Evolutionary conservation across 1,140 invertebrate genomes (phyloP).

Genomic region (Cydia strobilella): DNA sequence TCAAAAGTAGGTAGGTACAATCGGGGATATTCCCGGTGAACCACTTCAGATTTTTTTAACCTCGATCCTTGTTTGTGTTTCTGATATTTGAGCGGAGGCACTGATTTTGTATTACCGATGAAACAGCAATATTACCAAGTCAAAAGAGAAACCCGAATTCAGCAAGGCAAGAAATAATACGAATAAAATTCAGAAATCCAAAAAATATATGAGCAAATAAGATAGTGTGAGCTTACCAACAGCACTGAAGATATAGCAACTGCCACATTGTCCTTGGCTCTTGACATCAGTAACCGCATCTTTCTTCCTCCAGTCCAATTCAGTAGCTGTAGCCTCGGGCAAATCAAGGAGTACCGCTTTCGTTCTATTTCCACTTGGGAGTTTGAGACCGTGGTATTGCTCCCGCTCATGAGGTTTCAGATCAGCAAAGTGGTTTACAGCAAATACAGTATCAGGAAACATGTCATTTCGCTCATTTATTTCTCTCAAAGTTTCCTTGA

Average conservation of each 20-base stretch:
- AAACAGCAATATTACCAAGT: too few relatives aligned
- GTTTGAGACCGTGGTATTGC: neutral
- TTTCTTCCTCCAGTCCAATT: neutral
- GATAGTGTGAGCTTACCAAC: neutral
- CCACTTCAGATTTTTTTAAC: too few relatives aligned
- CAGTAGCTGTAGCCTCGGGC: neutral
- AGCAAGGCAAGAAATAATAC: neutral
- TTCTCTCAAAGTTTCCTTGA: neutral
- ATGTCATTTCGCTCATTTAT: neutral
- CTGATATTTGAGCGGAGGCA: too few relatives aligned
- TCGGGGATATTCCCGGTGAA: too few relatives aligned
- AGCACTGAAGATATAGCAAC: slow-evolving; percentile 21
- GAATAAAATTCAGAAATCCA: neutral
- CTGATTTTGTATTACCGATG: too few relatives aligned
- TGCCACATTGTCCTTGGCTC: neutral
- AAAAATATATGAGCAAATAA: neutral
- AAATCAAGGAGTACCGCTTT: neutral
- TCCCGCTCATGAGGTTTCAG: neutral
- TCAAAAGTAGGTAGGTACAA: too few relatives aligned
- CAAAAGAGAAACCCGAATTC: too few relatives aligned
- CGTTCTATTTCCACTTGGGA: neutral
- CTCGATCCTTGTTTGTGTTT: too few relatives aligned
- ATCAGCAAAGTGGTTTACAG: neutral
- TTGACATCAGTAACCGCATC: neutral
- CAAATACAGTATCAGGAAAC: neutral